Percentiles rank a stretch among this genome's conserved stretches.
phyloP scores from a whole-genome alignment of 1,140 invertebrate genomes.

The Oncopodura yosiiana region DNA sequence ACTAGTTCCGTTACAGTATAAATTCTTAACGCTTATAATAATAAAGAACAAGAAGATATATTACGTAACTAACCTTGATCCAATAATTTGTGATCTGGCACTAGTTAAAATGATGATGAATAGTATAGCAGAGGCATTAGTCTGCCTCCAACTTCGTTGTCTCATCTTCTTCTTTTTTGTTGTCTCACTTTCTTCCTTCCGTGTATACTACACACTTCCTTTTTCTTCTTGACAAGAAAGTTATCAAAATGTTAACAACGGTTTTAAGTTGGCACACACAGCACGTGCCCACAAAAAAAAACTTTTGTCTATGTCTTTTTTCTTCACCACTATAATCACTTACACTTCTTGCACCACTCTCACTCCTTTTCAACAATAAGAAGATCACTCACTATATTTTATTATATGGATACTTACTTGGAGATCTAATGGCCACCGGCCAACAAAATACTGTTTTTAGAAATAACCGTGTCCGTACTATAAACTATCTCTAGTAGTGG shows the following conservation, averaged over 20 bases:
- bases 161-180: not conserved
- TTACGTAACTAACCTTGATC: no score
- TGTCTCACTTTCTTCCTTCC: slow-evolving; percentile 5
- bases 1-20: no score
- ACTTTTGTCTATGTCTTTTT: no score
- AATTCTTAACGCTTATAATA: not conserved
- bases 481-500: not conserved
- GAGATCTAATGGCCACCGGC: no score
- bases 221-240: not conserved
- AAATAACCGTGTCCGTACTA: not conserved
- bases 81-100: slow-evolving; percentile 21
- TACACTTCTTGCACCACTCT: no score
- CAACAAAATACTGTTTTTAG: not conserved
- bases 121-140: not conserved
- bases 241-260: no score
- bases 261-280: not conserved
- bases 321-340: no score
- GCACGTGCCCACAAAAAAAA: not conserved
- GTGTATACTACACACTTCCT: not conserved
- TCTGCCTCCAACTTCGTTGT: no score
- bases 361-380: no score
- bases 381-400: no score
- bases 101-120: slow-evolving; percentile 2
- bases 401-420: no score
- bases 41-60: not conserved